Base-by-base conservation (phyloP, 2,113 vertebrate species). In the Scortum barcoo region DNA sequence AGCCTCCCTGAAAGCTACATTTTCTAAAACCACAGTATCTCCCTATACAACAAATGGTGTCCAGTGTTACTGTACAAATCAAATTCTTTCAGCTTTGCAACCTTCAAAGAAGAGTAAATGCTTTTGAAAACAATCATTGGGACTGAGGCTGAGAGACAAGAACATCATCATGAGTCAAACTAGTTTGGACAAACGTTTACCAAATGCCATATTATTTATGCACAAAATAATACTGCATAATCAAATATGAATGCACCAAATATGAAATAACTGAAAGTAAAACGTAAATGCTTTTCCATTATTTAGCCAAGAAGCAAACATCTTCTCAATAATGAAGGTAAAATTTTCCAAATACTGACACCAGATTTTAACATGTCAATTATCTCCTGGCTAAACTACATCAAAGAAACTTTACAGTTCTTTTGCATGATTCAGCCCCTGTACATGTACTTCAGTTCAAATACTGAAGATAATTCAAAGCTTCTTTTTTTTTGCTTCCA, bases 151-250 rank as follows among this genome's bases (percentile, higher is more conserved):
- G 68, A 7, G 30, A 54, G 26, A 62, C 9, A 17, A 62, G 14
- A 26, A 26, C 44, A 62, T 44, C 44, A 30, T 26, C 12, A 9
- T 56, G 19, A 67, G 36, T 44, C 7, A 46, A 56, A 61, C 20
- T 74, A 53, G 56, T 74, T 20, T 54, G 17, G n/a, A 65, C 24
- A 62, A 63, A 46, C 36, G 56, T 56, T 8, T n/a, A 38, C 38
- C 14, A 38, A 72, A 38, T 48, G 33, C 54, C 24, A 19, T 26
- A 53, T 30, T 33, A 26, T 26, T 50, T 36, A 40, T 20, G 30
- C 14, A 38, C 36, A 56, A 36, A 60, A 63, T 20, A 42, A 12
- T 8, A 0, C 2, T 22, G 6, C 24, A 63, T 13, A 11, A 63
- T 54, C 6, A 46, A 19, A 28, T 20, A 63, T 63, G 26, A 63